A percentile compares a stretch with the other conserved stretches of the same genome.
These are phyloP conservation scores for Agonum fuliginosum DNA, from an alignment of 2,888 invertebrate species.

Conservation along the genomic window DNA sequence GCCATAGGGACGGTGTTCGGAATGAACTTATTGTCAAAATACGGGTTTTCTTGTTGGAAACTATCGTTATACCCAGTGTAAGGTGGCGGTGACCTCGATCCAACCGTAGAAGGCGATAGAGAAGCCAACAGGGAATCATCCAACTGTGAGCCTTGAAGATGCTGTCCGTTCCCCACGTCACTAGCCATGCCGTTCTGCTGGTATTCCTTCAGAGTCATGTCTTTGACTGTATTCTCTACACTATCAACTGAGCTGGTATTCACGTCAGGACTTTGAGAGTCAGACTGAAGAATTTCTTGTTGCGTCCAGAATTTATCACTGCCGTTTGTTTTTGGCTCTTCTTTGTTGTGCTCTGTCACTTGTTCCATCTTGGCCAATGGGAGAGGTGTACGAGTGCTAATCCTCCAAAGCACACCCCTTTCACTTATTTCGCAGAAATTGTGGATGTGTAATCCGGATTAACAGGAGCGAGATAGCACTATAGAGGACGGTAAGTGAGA, in stretches of 20 bases:
- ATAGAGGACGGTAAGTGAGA: neutral
- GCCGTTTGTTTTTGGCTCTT: conserved; percentile 30
- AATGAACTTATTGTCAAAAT: conserved; percentile 32
- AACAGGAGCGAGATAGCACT: conserved; percentile 11
- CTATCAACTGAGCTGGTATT: conserved; percentile 40
- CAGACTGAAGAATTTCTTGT: conserved; percentile 62
- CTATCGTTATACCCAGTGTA: conserved; percentile 61
- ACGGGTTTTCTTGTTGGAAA: conserved; percentile 34
- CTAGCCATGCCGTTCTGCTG: conserved; percentile 39
- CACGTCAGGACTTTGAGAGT: conserved; percentile 47
- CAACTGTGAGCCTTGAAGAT: conserved; percentile 61
- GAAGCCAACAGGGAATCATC: conserved; percentile 39
- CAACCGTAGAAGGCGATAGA: conserved; percentile 58
- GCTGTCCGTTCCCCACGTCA: conserved; percentile 58
- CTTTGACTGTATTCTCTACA: conserved; percentile 44
- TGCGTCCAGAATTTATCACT: conserved; percentile 62
- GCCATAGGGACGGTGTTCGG: conserved; percentile 24
- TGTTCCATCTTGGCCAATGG: conserved; percentile 62
- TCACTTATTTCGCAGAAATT: conserved; percentile 47
- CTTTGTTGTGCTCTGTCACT: conserved; percentile 45
- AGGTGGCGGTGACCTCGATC: conserved; percentile 62
- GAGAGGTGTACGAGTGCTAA: conserved; percentile 25
- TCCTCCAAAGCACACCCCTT: conserved; percentile 50
- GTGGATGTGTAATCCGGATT: conserved; percentile 50
- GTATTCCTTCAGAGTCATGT: conserved; percentile 61